Evolutionary conservation across 1,140 invertebrate genomes (phyloP), one percentile per base, ranked within the genome.

Genomic region (Homarus americanus): DNA sequence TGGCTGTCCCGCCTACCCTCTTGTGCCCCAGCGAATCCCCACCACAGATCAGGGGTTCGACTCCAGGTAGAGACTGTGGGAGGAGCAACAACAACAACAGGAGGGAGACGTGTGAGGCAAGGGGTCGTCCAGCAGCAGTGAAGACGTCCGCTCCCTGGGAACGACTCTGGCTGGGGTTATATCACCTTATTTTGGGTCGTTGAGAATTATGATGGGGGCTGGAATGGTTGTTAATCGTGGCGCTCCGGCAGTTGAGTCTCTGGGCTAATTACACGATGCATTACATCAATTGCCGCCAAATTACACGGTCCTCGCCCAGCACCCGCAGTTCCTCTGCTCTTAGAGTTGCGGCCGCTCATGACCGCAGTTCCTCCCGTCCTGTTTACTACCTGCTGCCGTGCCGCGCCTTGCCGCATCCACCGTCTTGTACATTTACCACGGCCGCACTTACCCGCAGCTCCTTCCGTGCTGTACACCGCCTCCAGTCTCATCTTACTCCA

Each of bases 111-210:
- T 5, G 44, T 5, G 44, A 15, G 44, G 44, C 5, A 15, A 15
- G 44, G 44, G 44, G 44, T 5, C 5, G 15, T 15, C 5, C 5
- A 49, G 44, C 44, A 5, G 5, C 5, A 15, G 44, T 15, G 15
- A 15, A 7, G 15, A 49, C 5, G 15, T 15, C 12, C 44, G 58
- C 20, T 69, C 63, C n/a, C n/a, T 9, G 63, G 63, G n/a, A 69
- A 69, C 9, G 63, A 10, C 28, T 32, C 5, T 28, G 12, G 28
- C 24, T 0, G 12, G n/a, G n/a, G 40, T 75, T 85, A 75, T 75
- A 85, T 85, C 83, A 20, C 41, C 69, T 73, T 75, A 85, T 85
- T 85, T 85, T 17, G 69, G 40, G 69, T 85, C 69, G 83, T 85
- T 85, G 15, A 7, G 40, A 49, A 28, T 20, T 53, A 32, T 75